Evolutionary conservation across 2,113 vertebrate genomes (phyloP).

Genomic region (Saguinus midas): DNA sequence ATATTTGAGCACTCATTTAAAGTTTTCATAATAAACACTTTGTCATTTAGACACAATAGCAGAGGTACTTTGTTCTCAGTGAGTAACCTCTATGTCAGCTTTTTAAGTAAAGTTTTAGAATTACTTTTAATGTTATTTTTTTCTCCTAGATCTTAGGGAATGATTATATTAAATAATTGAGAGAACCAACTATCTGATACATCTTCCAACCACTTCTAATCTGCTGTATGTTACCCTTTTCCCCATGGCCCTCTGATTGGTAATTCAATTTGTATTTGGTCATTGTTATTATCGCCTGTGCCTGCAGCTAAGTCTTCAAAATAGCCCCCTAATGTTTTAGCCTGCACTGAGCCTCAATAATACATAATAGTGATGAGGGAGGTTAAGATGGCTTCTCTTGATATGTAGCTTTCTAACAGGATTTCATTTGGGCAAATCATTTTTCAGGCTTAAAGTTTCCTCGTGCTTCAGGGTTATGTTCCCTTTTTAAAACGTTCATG

Average conservation of each 20-base stretch:
- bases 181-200: background rate
- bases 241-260: background rate
- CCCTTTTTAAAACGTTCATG: constrained; percentile 34
- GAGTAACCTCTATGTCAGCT: background rate
- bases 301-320: constrained; percentile 4
- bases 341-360: background rate
- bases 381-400: constrained; percentile 29
- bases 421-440: constrained; percentile 32
- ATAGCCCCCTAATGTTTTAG: background rate
- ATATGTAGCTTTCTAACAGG: constrained; percentile 13
- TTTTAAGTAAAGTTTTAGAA: background rate
- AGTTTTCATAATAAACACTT: background rate
- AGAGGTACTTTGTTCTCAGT: constrained; percentile 23
- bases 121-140: constrained; percentile 18
- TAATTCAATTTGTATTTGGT: constrained; percentile 56
- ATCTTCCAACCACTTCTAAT: background rate
- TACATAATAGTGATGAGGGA: background rate
- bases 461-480: constrained; percentile 42
- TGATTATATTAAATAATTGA: constrained; percentile 41
- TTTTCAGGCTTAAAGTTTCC: constrained; percentile 58
- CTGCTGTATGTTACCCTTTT: background rate
- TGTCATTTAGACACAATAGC: background rate
- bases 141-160: background rate
- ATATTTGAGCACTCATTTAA: background rate
- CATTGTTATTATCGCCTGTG: background rate